Evolutionary conservation across 2,113 vertebrate genomes (phyloP).

Genomic region (Clarias batrachus): DNA sequence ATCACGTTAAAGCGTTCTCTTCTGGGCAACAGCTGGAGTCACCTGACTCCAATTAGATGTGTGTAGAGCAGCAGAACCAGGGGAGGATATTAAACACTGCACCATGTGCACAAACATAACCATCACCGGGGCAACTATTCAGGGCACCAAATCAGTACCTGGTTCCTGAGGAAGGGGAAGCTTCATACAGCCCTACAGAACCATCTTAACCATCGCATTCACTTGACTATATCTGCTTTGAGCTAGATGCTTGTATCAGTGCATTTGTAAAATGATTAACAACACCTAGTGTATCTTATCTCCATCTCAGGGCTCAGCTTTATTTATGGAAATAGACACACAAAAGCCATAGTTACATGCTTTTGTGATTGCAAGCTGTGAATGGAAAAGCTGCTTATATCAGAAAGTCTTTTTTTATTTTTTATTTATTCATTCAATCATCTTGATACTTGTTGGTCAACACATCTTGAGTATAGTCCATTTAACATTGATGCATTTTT

Average conservation of each 20-base stretch:
- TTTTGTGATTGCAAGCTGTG: not conserved
- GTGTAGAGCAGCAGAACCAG: slow-evolving; percentile 36
- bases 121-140: slow-evolving; percentile 49
- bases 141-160: slow-evolving; percentile 31
- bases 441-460: not conserved
- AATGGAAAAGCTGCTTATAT: not conserved
- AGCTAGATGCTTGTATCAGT: not conserved
- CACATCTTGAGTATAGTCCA: not conserved
- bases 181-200: not conserved
- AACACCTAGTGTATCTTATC: not conserved
- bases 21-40: slow-evolving; percentile 17
- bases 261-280: not conserved
- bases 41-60: slow-evolving; percentile 42
- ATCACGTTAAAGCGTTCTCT: slow-evolving; percentile 14
- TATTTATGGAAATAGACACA: not conserved
- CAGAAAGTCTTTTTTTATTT: not conserved
- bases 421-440: not conserved
- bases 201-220: not conserved
- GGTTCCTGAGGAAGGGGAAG: not conserved
- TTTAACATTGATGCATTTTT: not conserved
- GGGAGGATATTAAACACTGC: slow-evolving; percentile 47
- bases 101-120: slow-evolving; percentile 46
- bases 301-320: not conserved
- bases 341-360: not conserved
- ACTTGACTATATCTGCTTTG: not conserved